phyloP scores from a whole-genome alignment of 2,888 invertebrate genomes.

The Gortyna flavago region DNA sequence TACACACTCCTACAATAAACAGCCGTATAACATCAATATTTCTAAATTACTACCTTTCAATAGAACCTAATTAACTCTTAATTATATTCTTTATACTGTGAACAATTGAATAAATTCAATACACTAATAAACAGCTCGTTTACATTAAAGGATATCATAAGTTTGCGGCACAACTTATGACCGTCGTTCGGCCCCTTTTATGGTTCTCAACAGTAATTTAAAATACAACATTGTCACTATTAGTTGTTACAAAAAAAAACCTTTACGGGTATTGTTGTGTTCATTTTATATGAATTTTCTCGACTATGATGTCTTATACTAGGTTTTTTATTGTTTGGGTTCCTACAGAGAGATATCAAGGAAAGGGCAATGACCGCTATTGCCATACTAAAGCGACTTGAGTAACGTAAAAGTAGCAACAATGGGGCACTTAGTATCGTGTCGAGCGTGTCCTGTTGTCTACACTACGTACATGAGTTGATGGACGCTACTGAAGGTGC shows the following conservation, averaged over 20 bases:
- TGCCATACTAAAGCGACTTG: background rate
- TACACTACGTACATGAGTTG: background rate
- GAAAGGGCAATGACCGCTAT: background rate
- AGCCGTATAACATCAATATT: background rate
- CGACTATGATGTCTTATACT: background rate
- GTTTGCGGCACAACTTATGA: constrained; percentile 19
- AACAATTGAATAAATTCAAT: constrained; percentile 13
- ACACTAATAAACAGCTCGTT: constrained; percentile 33
- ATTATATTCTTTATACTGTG: constrained; percentile 5
- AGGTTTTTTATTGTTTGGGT: background rate
- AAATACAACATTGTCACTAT: constrained; percentile 15
- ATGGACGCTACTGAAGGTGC: background rate
- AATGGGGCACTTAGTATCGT: background rate
- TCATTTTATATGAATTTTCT: constrained; percentile 11
- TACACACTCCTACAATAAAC: background rate
- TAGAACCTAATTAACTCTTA: constrained; percentile 3
- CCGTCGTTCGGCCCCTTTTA: constrained; percentile 17
- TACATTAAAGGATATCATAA: constrained; percentile 35
- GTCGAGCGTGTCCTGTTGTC: background rate
- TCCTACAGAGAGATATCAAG: background rate
- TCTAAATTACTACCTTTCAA: background rate
- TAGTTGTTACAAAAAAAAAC: background rate
- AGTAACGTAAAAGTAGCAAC: background rate
- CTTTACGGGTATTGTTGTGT: constrained; percentile 13
- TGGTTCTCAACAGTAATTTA: constrained; percentile 8